Conservation (phyloP, 2,797 vertebrate species). For the Mormyrus hasselquistii region DNA sequence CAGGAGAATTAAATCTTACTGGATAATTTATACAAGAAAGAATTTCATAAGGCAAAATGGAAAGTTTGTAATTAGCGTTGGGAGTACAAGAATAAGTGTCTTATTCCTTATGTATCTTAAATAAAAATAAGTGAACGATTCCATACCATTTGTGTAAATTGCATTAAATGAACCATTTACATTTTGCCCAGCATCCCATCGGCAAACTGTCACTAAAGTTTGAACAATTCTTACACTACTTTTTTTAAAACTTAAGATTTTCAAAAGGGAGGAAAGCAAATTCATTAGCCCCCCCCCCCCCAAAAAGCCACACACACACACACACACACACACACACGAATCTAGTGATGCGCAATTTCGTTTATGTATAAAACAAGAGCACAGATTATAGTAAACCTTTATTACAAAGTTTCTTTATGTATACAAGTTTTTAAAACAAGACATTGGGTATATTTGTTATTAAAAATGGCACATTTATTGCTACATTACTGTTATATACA, state of each 20-base stretch:
- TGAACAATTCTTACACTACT: background rate
- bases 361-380: background rate
- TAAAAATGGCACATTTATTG: conserved; percentile 93
- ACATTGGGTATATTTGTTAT: conserved; percentile 58
- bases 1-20: background rate
- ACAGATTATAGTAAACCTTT: conserved; percentile 28
- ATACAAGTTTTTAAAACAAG: conserved; percentile 58
- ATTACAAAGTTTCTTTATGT: conserved; percentile 37
- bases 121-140: background rate
- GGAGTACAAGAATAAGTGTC: background rate
- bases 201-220: background rate
- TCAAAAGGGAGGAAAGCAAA: background rate
- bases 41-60: background rate
- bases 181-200: background rate
- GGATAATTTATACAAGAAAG: background rate
- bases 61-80: background rate
- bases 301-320: background rate
- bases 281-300: background rate
- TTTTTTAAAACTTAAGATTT: background rate
- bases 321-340: background rate
- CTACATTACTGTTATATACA: conserved; percentile 93
- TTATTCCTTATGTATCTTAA: background rate
- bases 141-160: background rate
- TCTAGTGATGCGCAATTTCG: background rate
- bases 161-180: background rate